Base-by-base conservation (phyloP, 1,140 invertebrate genomes). In the Calliopsis andreniformis region DNA sequence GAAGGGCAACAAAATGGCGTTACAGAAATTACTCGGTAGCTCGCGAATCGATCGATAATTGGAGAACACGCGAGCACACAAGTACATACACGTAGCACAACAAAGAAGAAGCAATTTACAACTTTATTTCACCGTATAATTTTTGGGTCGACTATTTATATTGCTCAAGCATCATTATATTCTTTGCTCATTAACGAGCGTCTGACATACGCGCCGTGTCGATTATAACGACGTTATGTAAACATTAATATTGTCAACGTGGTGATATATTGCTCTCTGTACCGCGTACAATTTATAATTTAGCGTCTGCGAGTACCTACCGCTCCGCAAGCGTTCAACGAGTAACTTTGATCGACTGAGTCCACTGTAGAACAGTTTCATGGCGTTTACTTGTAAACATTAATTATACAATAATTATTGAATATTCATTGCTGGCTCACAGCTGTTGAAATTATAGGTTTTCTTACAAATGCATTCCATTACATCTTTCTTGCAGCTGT, bases 41-140 rank as follows among this genome's bases (percentile, higher is more conserved):
- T 18, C 30, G 23, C 64, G 73, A 61, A 76, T 76, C 73, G 73
- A 76, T 69, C 66, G 73, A 76, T 69, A 69, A 69, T 69, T 39
- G 55, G 16, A 20, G 32, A 59, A n/a, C 18, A 35, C 20, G 4
- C 8, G 25, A 12, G 35, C 23, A 32, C 7, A 32, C 28, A 2
- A 10, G 20, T n/a, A 18, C 14, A 18, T 10, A 39, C n/a, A 39
- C 23, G 28, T 8, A 6, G 3, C 58, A 49, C n/a, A 35, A 76
- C 30, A 6, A 53, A 32, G 23, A 51, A 53, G 25, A 28, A 51
- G 32, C 64, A 20, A 42, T 42, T 51, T n/a, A 7, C 32, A 59
- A 39, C 12, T n/a, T 42, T 49, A 39, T 55, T 66, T 64, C 53
- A 25, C 30, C 12, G 28, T 58, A 56, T 75, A 68, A 58, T 76